These are phyloP conservation scores for Papilio aristodemus DNA, from an alignment of 1,140 invertebrate genomes.

Conservation along the genomic window DNA sequence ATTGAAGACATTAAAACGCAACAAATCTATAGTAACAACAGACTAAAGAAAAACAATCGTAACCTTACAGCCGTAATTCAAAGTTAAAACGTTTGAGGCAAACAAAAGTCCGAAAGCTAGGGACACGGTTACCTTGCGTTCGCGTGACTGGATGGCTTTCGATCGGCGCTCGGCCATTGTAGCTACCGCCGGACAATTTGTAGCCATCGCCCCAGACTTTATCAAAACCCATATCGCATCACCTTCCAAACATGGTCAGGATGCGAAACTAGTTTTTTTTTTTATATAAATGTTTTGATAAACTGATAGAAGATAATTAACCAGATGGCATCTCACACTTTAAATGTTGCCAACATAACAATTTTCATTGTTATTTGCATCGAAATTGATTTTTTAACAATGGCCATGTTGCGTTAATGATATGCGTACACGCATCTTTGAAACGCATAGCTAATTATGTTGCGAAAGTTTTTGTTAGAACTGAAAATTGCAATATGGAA, in stretches of 20 bases:
- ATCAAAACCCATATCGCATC: conserved; percentile 46
- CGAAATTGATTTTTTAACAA: conserved; percentile 59
- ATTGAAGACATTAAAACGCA: too few species aligned
- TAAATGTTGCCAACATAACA: conserved; percentile 32
- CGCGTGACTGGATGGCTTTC: conserved; percentile 49
- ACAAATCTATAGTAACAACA: too few species aligned
- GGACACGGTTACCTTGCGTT: conserved; percentile 36
- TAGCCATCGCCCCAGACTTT: conserved; percentile 40
- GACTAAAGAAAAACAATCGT: not conserved
- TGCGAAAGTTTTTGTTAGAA: conserved; percentile 29
- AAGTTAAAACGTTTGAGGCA: conserved; percentile 1
- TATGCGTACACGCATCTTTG: conserved; percentile 68
- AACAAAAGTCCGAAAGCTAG: conserved; percentile 22
- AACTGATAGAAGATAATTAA: conserved; percentile 36
- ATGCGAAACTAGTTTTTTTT: conserved; percentile 70
- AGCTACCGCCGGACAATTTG: conserved; percentile 50
- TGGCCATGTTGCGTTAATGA: conserved; percentile 42
- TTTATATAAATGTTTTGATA: conserved; percentile 36
- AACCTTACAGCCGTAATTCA: not conserved
- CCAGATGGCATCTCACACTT: conserved; percentile 40
- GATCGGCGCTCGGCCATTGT: conserved; percentile 39
- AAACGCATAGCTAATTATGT: conserved; percentile 60
- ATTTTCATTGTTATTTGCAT: conserved; percentile 71
- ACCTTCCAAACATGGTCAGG: conserved; percentile 48
- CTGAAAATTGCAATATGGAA: conserved; percentile 25